Conservation (phyloP, 53 echinoderm and acorn worm species). For the Mesocentrotus franciscanus region DNA sequence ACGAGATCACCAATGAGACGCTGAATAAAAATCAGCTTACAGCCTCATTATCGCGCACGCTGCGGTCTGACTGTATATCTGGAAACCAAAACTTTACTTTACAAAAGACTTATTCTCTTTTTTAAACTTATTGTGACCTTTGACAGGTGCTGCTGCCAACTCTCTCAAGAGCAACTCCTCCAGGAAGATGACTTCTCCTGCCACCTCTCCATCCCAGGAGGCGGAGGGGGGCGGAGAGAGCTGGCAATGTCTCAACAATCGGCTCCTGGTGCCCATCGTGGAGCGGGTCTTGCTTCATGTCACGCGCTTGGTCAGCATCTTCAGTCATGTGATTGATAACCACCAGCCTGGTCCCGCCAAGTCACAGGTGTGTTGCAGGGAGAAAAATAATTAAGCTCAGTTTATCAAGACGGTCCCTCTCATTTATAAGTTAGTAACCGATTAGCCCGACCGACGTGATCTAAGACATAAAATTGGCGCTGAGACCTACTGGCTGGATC, state of each 20-base stretch:
- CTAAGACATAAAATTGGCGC: too few species aligned
- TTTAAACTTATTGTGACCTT: neutral
- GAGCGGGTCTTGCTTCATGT: conserved; percentile 90
- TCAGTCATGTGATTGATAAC: conserved; percentile 94
- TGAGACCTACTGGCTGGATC: too few species aligned
- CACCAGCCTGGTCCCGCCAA: conserved; percentile 84
- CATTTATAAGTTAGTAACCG: too few species aligned
- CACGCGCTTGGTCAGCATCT: conserved; percentile 80
- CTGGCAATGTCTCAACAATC: conserved; percentile 92
- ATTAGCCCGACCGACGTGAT: too few species aligned
- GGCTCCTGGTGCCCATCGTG: conserved; percentile 89
- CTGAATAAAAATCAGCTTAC: too few species aligned
- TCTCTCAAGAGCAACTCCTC: conserved; percentile 73
- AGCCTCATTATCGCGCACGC: too few species aligned
- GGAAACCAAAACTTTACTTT: too few species aligned
- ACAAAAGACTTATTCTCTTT: neutral
- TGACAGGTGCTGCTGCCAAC: conserved; percentile 90
- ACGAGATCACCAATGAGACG: too few species aligned
- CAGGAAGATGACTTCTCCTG: conserved; percentile 54
- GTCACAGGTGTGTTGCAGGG: conserved; percentile 74
- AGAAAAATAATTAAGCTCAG: neutral
- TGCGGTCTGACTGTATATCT: too few species aligned
- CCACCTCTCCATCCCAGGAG: conserved; percentile 62
- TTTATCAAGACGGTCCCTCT: neutral
- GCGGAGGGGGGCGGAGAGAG: conserved; percentile 70